Conservation (phyloP, 1,140 invertebrate species). For the Danaus melanippus region DNA sequence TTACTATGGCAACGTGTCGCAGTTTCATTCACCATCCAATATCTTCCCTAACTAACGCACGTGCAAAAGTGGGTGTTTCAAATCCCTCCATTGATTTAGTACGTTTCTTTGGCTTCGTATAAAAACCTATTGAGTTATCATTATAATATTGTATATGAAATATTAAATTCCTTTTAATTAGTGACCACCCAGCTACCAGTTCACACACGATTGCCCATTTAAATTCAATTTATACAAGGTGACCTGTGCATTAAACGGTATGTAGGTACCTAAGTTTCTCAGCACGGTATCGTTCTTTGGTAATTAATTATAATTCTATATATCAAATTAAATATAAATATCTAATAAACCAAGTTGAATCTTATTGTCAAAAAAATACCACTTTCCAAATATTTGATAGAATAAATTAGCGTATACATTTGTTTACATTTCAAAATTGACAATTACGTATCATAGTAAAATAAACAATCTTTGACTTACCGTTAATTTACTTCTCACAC, state of each 20-base stretch:
- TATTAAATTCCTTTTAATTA: slow-evolving; percentile 1
- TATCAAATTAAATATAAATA: slow-evolving; percentile 1
- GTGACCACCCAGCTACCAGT: slow-evolving; percentile 15
- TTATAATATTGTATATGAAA: not conserved
- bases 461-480: slow-evolving; percentile 32
- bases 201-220: slow-evolving; percentile 22
- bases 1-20: slow-evolving; percentile 53
- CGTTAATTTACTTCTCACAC: slow-evolving; percentile 35
- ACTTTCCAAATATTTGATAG: slow-evolving; percentile 3
- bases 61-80: slow-evolving; percentile 16
- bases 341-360: not conserved
- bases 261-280: not conserved
- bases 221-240: slow-evolving; percentile 23
- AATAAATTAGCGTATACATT: slow-evolving; percentile 4
- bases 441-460: slow-evolving; percentile 3
- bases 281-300: too few relatives aligned
- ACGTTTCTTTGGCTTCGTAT: not conserved
- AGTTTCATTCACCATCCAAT: slow-evolving; percentile 45
- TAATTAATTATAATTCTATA: not conserved
- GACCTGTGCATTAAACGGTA: slow-evolving; percentile 9
- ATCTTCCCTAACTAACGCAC: slow-evolving; percentile 23
- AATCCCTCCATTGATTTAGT: not conserved
- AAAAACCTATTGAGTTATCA: not conserved
- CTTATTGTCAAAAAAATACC: not conserved
- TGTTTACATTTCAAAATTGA: slow-evolving; percentile 13